A percentile compares a stretch with the other conserved stretches of the same genome.
phyloP scores from a whole-genome alignment of 2,113 vertebrate species.

The Mirounga angustirostris region DNA sequence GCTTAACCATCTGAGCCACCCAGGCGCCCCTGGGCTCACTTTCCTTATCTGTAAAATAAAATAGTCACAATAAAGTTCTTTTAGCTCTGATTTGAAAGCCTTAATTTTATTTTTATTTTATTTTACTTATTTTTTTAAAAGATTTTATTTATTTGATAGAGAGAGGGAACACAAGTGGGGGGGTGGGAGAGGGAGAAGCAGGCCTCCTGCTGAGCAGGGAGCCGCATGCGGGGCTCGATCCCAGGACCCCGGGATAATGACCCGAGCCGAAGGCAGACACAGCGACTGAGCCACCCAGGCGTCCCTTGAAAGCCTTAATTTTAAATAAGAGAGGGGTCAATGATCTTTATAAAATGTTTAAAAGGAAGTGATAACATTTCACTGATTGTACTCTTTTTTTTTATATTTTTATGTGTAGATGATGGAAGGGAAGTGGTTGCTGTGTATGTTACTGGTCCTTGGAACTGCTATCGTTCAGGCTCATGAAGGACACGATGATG shows the following conservation, averaged over 20 bases:
- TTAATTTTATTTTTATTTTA: neutral
- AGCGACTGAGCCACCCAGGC: too few relatives aligned
- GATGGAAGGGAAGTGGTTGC: slow-evolving; percentile 93
- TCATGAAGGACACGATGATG: slow-evolving; percentile 88
- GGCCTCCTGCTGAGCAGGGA: too few relatives aligned
- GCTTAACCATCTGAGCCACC: too few relatives aligned
- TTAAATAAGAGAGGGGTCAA: neutral
- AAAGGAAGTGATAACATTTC: neutral
- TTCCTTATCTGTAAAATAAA: neutral
- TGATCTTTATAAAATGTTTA: neutral
- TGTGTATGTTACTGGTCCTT: slow-evolving; percentile 90
- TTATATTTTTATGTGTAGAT: slow-evolving; percentile 83
- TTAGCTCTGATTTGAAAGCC: slow-evolving; percentile 41
- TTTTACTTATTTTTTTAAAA: too few relatives aligned
- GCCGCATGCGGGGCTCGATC: too few relatives aligned
- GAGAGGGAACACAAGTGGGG: too few relatives aligned
- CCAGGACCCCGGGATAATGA: too few relatives aligned
- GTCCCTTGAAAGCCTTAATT: neutral
- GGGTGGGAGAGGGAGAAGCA: too few relatives aligned
- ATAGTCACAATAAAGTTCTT: neutral
- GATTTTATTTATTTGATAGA: too few relatives aligned
- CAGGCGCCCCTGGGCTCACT: neutral
- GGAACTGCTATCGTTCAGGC: slow-evolving; percentile 85
- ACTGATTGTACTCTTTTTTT: neutral
- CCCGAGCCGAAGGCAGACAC: too few relatives aligned